phyloP scores from a whole-genome alignment of 2,113 vertebrate genomes.

The Oreotrochilus melanogaster region DNA sequence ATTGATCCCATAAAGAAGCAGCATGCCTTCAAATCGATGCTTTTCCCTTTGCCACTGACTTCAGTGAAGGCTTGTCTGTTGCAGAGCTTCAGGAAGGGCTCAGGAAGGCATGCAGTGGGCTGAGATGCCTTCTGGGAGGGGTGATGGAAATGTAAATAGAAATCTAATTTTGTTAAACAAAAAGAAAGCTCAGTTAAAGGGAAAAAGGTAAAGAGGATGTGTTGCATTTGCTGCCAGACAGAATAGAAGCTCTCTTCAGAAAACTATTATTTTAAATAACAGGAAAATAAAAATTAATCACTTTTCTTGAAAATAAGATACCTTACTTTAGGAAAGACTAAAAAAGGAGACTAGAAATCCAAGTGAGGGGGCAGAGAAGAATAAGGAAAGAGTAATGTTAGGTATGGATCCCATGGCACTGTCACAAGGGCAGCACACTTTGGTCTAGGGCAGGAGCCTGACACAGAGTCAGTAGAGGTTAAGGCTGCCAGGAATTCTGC shows the following conservation, averaged over 20 bases:
- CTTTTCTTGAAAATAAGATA: neutral
- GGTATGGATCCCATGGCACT: neutral
- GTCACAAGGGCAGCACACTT: fast-evolving
- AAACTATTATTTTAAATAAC: neutral
- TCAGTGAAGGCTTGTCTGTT: neutral
- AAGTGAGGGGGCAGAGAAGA: neutral
- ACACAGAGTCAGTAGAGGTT: neutral
- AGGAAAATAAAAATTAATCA: neutral
- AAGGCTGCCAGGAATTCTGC: neutral
- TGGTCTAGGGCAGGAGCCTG: neutral
- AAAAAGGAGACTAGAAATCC: neutral
- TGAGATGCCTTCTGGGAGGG: neutral
- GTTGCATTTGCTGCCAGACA: neutral
- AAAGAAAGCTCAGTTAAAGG: neutral
- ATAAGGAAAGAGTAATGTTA: neutral
- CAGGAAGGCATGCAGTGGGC: neutral
- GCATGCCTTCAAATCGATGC: neutral
- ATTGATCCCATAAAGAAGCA: neutral
- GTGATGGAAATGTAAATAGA: neutral
- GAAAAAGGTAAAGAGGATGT: neutral
- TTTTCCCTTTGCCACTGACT: neutral
- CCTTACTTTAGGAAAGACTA: neutral
- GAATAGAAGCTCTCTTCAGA: neutral
- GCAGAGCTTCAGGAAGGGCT: neutral
- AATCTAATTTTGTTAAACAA: no score